Evolutionary conservation across 1,140 invertebrate genomes (phyloP).

Genomic region (Acromyrmex charruanus): DNA sequence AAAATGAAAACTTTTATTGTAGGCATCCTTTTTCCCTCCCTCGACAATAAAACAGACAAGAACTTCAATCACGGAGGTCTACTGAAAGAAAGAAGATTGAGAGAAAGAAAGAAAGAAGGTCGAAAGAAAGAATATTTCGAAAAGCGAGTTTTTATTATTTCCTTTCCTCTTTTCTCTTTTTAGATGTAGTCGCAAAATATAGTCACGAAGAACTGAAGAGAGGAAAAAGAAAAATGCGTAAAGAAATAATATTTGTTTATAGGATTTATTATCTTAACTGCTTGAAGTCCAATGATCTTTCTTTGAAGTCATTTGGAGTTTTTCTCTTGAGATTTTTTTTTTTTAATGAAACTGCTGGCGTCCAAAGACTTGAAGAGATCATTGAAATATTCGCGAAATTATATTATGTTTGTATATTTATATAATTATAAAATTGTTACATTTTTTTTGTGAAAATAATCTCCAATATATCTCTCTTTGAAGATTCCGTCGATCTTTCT

Average conservation of each 20-base stretch:
- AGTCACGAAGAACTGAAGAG: not conserved
- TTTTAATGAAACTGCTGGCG: not conserved
- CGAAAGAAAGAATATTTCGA: not conserved
- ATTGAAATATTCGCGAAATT: not conserved
- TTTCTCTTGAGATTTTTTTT: not conserved
- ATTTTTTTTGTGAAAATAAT: not conserved
- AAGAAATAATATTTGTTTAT: not conserved
- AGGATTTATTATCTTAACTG: not conserved
- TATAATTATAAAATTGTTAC: not conserved
- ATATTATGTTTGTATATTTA: not conserved
- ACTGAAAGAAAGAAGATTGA: no score
- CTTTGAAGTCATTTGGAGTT: not conserved
- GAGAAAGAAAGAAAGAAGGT: no score
- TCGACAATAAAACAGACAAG: conserved; percentile 1
- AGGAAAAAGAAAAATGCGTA: not conserved
- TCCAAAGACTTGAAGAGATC: not conserved
- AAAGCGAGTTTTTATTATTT: not conserved
- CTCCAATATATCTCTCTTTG: no score
- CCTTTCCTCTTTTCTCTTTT: not conserved
- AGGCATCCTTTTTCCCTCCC: not conserved
- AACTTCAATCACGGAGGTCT: not conserved
- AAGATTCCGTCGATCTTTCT: not conserved
- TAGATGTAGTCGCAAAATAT: not conserved
- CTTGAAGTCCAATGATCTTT: not conserved
- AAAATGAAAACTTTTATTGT: not conserved